Evolutionary conservation across 2,888 invertebrate species (phyloP), one percentile per base, ranked within the genome.

Genomic region (Patella depressa): DNA sequence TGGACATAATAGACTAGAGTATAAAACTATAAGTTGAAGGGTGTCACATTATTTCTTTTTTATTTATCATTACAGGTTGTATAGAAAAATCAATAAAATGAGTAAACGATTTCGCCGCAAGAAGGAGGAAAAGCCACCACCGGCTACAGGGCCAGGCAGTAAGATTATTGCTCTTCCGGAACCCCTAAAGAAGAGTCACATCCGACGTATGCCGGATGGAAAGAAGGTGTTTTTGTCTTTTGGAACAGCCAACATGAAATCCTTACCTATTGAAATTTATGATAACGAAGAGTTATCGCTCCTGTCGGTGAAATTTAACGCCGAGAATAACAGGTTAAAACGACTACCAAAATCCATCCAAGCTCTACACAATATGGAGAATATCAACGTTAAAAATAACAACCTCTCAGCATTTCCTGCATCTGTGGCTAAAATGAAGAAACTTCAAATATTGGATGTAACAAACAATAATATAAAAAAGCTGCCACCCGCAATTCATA

Each of bases 111-210:
- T 85, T 24, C 84, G 84, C 73, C 65, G 65, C 11, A 90, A 90
- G 83, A 91, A 91, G 84, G 90, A 91, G 71, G 90, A 91, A 34
- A 90, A 91, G 83, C 91, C 90, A 1, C 89, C 90, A 4, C 91
- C 91, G 2, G 88, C 90, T 17, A 89, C 88, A 11, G 91, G 91
- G 7, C 91, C 91, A 0, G 91, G 91, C 54, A 91, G 91, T 78
- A 89, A 89, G 76, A 90, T 91, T 24, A 78, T 88, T 14, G 84
- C 91, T 15, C 86, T 91, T n/a, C 88, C 89, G 12, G 87, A 87
- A 7, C 85, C 88, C 1, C 80, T 91, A 9, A 85, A 88, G 77
- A 89, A 89, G 69, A 80, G 85, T 72, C 85, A 87, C 82, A 86
- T 91, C 76, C 85, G 86, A 70, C 80, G 85, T 12, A 74, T 86